Evolutionary conservation across 2,113 vertebrate genomes (phyloP).

Genomic region (Thunnus thynnus): DNA sequence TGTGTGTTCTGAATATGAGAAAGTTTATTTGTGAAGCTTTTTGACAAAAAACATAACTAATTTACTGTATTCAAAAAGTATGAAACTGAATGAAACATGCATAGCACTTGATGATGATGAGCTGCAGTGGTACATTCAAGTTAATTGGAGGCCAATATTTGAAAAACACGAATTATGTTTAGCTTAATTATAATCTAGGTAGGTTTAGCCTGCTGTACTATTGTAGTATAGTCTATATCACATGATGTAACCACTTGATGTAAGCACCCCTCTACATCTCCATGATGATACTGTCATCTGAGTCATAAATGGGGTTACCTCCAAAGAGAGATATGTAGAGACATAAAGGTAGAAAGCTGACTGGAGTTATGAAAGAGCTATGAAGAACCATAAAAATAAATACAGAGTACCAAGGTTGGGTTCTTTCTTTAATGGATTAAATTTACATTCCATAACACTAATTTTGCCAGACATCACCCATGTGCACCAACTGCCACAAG

Average conservation of each 20-base stretch:
- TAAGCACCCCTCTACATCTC: neutral
- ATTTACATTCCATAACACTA: neutral
- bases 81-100: neutral
- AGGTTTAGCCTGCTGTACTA: neutral
- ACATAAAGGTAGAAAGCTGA: neutral
- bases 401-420: neutral
- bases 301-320: neutral
- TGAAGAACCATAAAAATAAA: neutral
- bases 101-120: neutral
- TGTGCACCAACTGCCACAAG: neutral
- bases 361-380: neutral
- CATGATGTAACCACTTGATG: neutral
- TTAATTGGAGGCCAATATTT: neutral
- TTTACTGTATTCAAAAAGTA: too few species aligned
- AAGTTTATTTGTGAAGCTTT: conserved; percentile 12
- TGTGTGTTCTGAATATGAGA: neutral
- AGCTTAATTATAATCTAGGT: neutral
- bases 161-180: neutral
- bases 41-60: neutral
- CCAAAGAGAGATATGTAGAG: neutral
- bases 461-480: neutral
- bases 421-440: neutral
- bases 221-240: too few species aligned
- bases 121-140: neutral
- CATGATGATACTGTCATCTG: neutral